These are phyloP conservation scores for Laupala kohalensis DNA, from an alignment of 1,140 invertebrate genomes.

Conservation along the genomic window DNA sequence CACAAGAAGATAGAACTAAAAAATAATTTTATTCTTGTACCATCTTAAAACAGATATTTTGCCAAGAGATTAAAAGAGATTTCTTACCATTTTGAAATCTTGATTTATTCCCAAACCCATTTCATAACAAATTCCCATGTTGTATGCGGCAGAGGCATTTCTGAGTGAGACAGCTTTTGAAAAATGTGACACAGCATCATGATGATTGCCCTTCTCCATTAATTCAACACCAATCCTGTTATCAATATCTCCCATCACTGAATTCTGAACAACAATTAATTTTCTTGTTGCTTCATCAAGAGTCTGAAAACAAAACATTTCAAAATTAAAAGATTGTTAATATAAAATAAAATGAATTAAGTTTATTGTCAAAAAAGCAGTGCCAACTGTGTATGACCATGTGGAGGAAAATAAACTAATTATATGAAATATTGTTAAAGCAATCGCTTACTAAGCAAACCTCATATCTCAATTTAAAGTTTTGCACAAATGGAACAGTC, in stretches of 20 bases:
- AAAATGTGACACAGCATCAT: conserved; percentile 31
- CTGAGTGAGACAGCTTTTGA: conserved; percentile 36
- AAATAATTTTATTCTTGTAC: no score
- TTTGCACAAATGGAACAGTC: not conserved
- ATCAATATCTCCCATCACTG: conserved; percentile 27
- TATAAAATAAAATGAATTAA: not conserved
- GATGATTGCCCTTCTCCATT: conserved; percentile 25
- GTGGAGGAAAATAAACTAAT: no score
- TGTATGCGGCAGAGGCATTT: conserved; percentile 42
- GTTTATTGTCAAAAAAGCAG: no score
- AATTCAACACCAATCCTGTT: conserved; percentile 27
- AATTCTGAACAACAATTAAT: conserved; percentile 5
- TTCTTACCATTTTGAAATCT: conserved; percentile 36
- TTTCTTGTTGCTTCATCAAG: conserved; percentile 8
- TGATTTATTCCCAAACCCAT: conserved; percentile 40
- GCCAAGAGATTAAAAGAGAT: no score
- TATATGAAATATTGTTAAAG: not conserved
- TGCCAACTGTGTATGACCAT: no score
- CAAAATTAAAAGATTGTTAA: not conserved
- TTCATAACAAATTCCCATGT: conserved; percentile 47
- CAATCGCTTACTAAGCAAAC: not conserved
- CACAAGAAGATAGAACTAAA: no score
- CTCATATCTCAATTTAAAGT: not conserved
- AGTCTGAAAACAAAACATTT: conserved; percentile 4
- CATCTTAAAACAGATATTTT: no score